Evolutionary conservation across 2,888 invertebrate genomes (phyloP), one percentile per base, ranked within the genome.

Genomic region (Chrysolina oricalcia): DNA sequence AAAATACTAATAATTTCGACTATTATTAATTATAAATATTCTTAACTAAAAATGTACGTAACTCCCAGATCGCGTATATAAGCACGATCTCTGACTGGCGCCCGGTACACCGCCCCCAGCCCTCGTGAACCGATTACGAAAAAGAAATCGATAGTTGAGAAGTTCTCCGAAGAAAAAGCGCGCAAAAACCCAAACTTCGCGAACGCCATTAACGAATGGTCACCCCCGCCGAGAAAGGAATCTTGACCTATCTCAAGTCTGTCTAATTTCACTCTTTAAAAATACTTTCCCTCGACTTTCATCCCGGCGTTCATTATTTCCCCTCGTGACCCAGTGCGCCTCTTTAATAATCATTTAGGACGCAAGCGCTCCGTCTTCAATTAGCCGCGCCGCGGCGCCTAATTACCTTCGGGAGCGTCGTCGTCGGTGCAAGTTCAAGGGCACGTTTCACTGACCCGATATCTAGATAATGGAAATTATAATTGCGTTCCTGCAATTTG

Each of bases 231-330:
- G 82, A 35, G 81, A 81, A 81, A 83, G 78, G 80, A 79, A 80
- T 81, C 87, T 82, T 85, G 87, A 88, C 88, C 88, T 88, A 85
- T 84, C 87, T 83, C 87, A 88, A 87, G 85, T 85, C 84, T 85
- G 86, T 86, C 86, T 88, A 88, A 88, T 88, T 88, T 88, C 87
- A 87, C 88, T 87, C 87, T 87, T 88, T 87, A 87, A 87, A 85
- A 87, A 88, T 87, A 87, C 88, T 88, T 88, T 88, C 87, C 86
- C 88, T 87, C 86, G 87, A 86, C 87, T 87, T 87, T 84, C 86
- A 85, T 85, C 85, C 64, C 74, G 68, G 67, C 77, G 85, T 85
- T 88, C 87, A 87, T 87, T 87, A 87, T 87, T 70, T 87, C 86
- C 87, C 88, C 87, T 86, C 86, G 85, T 87, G 87, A 87, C 87